These are phyloP conservation scores for Leptobrachium leishanense DNA, from an alignment of 2,113 vertebrate genomes.

Conservation along the genomic window DNA sequence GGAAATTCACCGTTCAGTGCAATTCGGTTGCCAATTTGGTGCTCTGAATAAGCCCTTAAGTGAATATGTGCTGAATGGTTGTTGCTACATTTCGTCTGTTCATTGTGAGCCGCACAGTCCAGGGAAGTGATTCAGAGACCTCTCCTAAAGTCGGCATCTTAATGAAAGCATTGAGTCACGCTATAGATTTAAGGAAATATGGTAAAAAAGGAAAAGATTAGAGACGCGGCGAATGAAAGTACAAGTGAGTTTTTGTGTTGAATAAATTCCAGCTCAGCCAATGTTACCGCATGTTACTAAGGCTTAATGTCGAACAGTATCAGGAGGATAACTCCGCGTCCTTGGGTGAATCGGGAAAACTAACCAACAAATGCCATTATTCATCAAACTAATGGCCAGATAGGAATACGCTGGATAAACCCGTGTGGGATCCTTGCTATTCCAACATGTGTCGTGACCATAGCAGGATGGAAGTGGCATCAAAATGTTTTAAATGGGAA, in stretches of 20 bases:
- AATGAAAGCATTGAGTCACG: neutral
- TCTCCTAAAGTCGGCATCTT: neutral
- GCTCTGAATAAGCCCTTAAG: no score
- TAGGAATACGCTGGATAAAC: neutral
- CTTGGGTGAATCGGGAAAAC: slow-evolving; percentile 5
- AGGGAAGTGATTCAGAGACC: neutral
- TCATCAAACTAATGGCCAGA: slow-evolving; percentile 5
- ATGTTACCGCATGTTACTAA: neutral
- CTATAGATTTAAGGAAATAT: neutral
- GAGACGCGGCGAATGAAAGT: neutral
- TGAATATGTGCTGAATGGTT: no score
- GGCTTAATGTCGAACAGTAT: neutral
- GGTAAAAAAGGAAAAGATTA: neutral
- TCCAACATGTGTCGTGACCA: slow-evolving; percentile 4
- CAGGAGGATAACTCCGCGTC: neutral
- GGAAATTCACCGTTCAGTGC: no score
- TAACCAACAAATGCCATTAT: slow-evolving; percentile 17
- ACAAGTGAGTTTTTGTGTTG: neutral
- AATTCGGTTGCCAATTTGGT: no score
- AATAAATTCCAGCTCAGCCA: neutral
- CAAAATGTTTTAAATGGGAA: no score
- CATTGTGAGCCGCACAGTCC: neutral
- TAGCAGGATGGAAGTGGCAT: slow-evolving; percentile 16
- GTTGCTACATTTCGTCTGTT: neutral
- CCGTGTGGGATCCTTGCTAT: neutral